Base-by-base conservation (phyloP, 2,113 vertebrate species). In the Nesogale talazaci region DNA sequence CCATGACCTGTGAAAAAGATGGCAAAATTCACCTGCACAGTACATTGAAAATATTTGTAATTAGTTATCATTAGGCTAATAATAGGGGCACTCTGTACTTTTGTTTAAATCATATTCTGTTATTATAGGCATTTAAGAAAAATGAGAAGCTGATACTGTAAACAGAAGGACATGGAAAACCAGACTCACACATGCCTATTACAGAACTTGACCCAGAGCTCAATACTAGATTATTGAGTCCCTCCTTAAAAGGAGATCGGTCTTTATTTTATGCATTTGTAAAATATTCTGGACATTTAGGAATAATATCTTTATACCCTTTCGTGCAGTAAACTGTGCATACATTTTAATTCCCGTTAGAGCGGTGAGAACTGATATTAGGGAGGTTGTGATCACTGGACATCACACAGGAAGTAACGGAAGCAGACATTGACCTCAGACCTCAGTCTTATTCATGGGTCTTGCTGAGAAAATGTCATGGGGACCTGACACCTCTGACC, bases 11-110 rank as follows among this genome's bases (percentile, higher is more conserved):
- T 46, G 52, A 22, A 34, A 96, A 92, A 78, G 36, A 93, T 19
- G 82, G 2, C 2, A 88, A 89, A 77, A 86, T 88, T 65, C 89
- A 84, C 92, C 79, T 89, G 25, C 25, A 36, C 87, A 77, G 56
- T 77, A 59, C 7, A 81, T 46, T 78, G 81, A 46, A 94, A 95
- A 77, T 86, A 93, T 63, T 76, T 80, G 63, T 70, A 82, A 90
- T 82, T 91, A 89, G 19, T 87, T 89, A 61, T 91, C 81, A 69
- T 89, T 75, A 40, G 52, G 10, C n/a, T 79, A 80, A 75, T 79
- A 83, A 63, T 57, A 59, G 42, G 40, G 2, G 17, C 0, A 84
- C 36, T 52, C 46, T 77, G 22, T 88, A 16, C 5, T 82, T 89
- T 93, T 77, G 22, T 31, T 76, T 23, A 80, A 91, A 57, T 88